Conservation (phyloP, 2,113 vertebrate genomes). For the Benitochromis conjunctus region DNA sequence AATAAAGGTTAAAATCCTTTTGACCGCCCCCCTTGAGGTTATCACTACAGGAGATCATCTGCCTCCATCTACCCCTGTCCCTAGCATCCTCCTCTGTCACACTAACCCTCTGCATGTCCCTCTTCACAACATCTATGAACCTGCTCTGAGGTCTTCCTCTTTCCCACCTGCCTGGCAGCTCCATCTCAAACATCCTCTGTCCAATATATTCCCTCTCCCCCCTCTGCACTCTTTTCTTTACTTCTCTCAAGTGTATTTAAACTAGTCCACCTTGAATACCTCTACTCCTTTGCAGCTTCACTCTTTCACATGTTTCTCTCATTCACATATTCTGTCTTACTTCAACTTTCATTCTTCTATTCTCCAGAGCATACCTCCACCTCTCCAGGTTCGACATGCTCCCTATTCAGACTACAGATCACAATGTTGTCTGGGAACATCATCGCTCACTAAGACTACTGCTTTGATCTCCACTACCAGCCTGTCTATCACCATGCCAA, state of each 20-base stretch:
- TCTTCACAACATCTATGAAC: neutral
- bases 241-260: neutral
- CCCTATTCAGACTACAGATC: accelerated
- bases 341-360: neutral
- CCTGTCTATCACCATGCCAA: neutral
- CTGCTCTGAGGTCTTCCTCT: neutral
- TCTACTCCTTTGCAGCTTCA: neutral
- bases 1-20: neutral
- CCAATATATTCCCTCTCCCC: neutral
- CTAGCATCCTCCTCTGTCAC: neutral
- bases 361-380: neutral
- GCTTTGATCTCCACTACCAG: neutral
- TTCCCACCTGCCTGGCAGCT: neutral
- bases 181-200: neutral
- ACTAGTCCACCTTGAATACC: neutral
- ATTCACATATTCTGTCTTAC: neutral
- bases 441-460: neutral
- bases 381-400: neutral
- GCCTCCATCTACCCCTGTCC: neutral
- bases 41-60: neutral
- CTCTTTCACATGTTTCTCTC: neutral
- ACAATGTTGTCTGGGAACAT: neutral
- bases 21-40: too few relatives aligned
- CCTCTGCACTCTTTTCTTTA: neutral
- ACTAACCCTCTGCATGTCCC: neutral